phyloP scores from a whole-genome alignment of 1,140 invertebrate genomes.

The Solenopsis fugax region DNA sequence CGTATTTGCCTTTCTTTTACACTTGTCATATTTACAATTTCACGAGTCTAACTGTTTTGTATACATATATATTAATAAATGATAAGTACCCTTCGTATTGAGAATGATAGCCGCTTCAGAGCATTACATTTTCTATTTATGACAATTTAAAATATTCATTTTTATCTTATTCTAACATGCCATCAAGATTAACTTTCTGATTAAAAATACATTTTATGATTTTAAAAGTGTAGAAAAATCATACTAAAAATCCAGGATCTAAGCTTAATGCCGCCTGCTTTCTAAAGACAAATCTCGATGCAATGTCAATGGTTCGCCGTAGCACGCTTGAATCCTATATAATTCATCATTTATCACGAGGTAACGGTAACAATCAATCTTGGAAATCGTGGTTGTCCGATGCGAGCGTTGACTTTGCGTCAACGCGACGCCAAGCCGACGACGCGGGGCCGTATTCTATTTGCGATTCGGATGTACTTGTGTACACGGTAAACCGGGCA shows the following conservation, averaged over 20 bases:
- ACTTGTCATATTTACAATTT: too few relatives aligned
- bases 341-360: constrained; percentile 56
- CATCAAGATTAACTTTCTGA: background rate
- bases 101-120: background rate
- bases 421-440: constrained; percentile 29
- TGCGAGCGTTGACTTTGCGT: constrained; percentile 57
- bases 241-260: background rate
- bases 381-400: constrained; percentile 37
- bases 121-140: background rate
- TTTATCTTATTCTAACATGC: background rate
- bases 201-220: background rate
- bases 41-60: too few relatives aligned
- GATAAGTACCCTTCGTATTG: background rate
- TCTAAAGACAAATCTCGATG: background rate
- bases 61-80: too few relatives aligned
- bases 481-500: constrained; percentile 55
- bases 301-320: background rate
- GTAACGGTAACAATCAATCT: constrained; percentile 59
- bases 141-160: background rate
- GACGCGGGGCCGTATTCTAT: constrained; percentile 50
- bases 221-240: background rate
- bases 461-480: constrained; percentile 60
- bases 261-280: too few relatives aligned
- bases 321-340: constrained; percentile 19
- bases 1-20: too few relatives aligned